Percentiles rank a stretch among this genome's conserved stretches.
Conservation (phyloP, 2,797 vertebrate species). For the Melanotaenia boesemani region DNA sequence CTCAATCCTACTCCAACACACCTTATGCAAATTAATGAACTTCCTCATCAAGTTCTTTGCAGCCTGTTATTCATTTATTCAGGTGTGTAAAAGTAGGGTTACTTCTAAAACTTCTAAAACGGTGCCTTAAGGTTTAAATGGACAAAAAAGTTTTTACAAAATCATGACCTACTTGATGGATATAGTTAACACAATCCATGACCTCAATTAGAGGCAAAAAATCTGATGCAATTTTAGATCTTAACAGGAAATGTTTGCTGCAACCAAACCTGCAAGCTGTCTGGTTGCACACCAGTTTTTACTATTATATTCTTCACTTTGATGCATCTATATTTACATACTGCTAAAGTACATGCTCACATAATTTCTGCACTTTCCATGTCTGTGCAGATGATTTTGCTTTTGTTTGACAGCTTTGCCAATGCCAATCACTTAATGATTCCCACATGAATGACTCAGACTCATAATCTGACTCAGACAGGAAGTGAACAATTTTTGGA, state of each 20-base stretch:
- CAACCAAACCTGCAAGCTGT: conserved; percentile 13
- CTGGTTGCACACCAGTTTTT: neutral
- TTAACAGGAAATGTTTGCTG: neutral
- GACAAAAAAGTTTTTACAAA: no score
- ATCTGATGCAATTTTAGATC: no score
- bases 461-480: conserved; percentile 25
- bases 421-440: conserved; percentile 15
- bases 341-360: conserved; percentile 37
- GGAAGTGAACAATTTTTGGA: conserved; percentile 39
- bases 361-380: conserved; percentile 49
- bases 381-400: conserved; percentile 57
- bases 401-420: conserved; percentile 60
- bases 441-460: conserved; percentile 48
- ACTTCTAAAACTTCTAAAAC: no score
- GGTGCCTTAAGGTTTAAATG: no score
- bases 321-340: conserved; percentile 9
- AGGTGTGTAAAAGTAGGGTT: no score
- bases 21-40: no score
- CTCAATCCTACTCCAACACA: no score
- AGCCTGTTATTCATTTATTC: no score
- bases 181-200: no score
- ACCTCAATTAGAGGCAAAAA: no score
- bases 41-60: no score
- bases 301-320: neutral
- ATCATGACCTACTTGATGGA: no score